These are phyloP conservation scores for Phenganax stokvisi DNA, from an alignment of 92 coral and sea anemone genomes.

Conservation along the genomic window DNA sequence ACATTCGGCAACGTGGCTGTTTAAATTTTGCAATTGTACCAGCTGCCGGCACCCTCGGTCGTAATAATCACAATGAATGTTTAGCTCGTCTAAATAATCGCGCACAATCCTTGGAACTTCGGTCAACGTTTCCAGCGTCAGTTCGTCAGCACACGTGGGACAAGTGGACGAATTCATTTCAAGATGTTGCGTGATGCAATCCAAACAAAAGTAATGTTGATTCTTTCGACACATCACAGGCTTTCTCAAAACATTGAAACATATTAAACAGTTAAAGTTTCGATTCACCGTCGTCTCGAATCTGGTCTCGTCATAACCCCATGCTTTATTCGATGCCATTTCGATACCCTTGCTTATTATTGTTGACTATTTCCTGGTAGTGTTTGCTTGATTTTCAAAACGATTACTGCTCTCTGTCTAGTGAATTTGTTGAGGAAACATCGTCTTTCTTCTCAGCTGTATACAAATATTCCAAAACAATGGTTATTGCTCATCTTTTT, in stretches of 20 bases:
- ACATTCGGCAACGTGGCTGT: neutral
- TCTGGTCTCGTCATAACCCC: neutral
- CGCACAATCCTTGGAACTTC: slow-evolving; percentile 31
- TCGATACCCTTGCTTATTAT: too few species aligned
- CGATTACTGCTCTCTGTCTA: too few species aligned
- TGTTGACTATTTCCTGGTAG: too few species aligned
- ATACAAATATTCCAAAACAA: too few species aligned
- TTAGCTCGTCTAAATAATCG: neutral
- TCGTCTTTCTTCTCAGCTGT: too few species aligned
- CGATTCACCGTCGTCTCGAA: slow-evolving; percentile 30
- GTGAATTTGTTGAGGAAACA: too few species aligned
- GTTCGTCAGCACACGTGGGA: slow-evolving; percentile 38
- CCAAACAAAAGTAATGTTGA: slow-evolving; percentile 3
- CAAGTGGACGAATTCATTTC: neutral
- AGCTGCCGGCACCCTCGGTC: neutral
- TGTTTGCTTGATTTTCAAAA: too few species aligned
- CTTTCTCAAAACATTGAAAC: slow-evolving; percentile 46
- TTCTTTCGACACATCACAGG: slow-evolving; percentile 1
- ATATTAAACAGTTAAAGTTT: slow-evolving; percentile 55
- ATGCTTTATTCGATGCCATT: neutral
- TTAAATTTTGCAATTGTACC: neutral
- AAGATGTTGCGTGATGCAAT: slow-evolving; percentile 3
- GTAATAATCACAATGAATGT: neutral
- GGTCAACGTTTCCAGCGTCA: slow-evolving; percentile 26
- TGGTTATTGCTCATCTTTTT: too few species aligned